Evolutionary conservation across 2,888 invertebrate species (phyloP).

Genomic region (Drosophila demipolita): DNA sequence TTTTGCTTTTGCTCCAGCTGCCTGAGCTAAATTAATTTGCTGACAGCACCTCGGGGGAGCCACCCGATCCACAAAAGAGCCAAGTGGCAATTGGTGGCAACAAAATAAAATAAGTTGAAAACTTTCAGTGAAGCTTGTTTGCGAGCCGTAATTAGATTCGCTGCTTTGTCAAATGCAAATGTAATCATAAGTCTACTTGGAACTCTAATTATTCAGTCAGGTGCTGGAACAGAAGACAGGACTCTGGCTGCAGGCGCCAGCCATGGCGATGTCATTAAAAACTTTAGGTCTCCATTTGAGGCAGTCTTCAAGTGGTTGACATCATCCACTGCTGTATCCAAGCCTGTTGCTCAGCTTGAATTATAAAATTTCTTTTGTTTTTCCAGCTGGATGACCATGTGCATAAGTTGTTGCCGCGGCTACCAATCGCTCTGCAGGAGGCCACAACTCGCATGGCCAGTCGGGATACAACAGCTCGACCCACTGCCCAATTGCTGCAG

Average conservation of each 20-base stretch:
- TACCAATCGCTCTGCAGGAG: slow-evolving; percentile 95
- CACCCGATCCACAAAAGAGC: slow-evolving; percentile 17
- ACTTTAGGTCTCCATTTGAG: slow-evolving; percentile 41
- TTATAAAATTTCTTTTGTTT: neutral
- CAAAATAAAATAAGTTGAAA: slow-evolving; percentile 22
- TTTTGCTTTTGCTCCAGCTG: neutral
- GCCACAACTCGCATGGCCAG: slow-evolving; percentile 93
- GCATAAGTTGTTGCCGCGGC: slow-evolving; percentile 90
- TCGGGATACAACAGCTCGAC: slow-evolving; percentile 93
- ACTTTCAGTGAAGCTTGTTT: slow-evolving; percentile 66
- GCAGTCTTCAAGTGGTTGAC: slow-evolving; percentile 47
- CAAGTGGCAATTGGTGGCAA: slow-evolving; percentile 72
- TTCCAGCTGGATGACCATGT: slow-evolving; percentile 93
- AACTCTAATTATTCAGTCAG: slow-evolving; percentile 82
- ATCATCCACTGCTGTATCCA: slow-evolving; percentile 52
- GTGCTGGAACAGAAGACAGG: slow-evolving; percentile 49
- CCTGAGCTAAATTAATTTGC: slow-evolving; percentile 54
- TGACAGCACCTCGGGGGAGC: slow-evolving; percentile 9
- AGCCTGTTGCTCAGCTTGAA: slow-evolving; percentile 32
- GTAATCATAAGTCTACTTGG: slow-evolving; percentile 81
- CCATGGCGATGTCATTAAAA: slow-evolving; percentile 58
- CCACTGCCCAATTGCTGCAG: slow-evolving; percentile 95
- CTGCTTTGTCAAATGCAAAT: slow-evolving; percentile 80
- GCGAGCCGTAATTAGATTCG: slow-evolving; percentile 76
- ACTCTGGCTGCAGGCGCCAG: slow-evolving; percentile 23